A percentile compares a stretch with the other conserved stretches of the same genome.
phyloP scores from a whole-genome alignment of 2,797 vertebrate genomes.

The Lateolabrax maculatus region DNA sequence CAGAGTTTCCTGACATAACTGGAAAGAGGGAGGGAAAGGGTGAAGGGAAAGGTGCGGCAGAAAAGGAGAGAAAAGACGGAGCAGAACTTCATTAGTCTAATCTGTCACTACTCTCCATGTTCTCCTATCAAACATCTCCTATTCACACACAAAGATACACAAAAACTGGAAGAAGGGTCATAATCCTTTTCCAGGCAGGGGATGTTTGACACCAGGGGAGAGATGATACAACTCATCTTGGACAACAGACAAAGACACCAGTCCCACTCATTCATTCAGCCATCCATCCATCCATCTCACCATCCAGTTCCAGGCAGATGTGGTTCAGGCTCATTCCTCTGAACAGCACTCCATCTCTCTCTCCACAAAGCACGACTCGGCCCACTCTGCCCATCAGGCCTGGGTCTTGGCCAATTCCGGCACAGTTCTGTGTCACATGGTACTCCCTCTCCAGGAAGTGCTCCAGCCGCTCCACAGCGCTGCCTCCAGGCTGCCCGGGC shows the following conservation, averaged over 20 bases:
- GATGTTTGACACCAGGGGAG: neutral
- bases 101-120: neutral
- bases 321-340: constrained; percentile 89
- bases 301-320: constrained; percentile 89
- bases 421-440: constrained; percentile 87
- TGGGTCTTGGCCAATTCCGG: constrained; percentile 86
- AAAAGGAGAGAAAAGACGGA: constrained; percentile 4
- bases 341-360: constrained; percentile 88
- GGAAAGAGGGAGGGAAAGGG: constrained; percentile 3
- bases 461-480: constrained; percentile 83
- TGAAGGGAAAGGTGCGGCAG: neutral
- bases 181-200: constrained; percentile 7
- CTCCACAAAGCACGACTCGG: constrained; percentile 87
- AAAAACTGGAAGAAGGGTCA: neutral
- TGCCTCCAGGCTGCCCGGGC: constrained; percentile 73
- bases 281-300: constrained; percentile 73
- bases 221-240: neutral
- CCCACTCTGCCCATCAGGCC: constrained; percentile 88
- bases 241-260: constrained; percentile 6
- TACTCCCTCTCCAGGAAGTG: constrained; percentile 88
- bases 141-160: constrained; percentile 21
- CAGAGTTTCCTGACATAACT: constrained; percentile 91
- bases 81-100: constrained; percentile 12
- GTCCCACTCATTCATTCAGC: constrained; percentile 15
- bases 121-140: neutral